phyloP scores from a whole-genome alignment of 2,797 vertebrate species.

The Mormyrops boulengeri region DNA sequence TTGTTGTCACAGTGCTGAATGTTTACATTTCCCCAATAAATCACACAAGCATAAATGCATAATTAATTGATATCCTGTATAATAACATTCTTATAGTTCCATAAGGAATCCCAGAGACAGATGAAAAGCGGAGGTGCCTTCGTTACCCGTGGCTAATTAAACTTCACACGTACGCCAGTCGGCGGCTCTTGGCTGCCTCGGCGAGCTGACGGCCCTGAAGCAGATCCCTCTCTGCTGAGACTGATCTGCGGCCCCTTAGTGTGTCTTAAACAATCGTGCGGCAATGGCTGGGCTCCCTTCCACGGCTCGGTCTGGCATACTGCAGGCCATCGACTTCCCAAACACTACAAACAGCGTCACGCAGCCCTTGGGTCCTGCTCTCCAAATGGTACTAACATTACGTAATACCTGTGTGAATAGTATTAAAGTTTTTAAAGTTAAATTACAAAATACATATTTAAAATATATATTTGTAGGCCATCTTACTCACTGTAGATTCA shows the following conservation, averaged over 20 bases:
- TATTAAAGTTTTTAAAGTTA: neutral
- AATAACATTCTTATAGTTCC: neutral
- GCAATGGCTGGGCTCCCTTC: neutral
- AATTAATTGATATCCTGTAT: neutral
- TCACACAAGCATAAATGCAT: constrained; percentile 1
- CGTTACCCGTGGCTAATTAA: neutral
- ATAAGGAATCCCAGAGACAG: neutral
- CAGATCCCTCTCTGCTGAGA: neutral
- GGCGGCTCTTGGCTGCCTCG: neutral
- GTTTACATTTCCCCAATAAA: neutral
- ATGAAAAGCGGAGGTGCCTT: neutral
- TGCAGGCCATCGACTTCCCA: neutral
- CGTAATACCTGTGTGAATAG: neutral
- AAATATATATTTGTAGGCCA: neutral
- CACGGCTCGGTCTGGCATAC: neutral
- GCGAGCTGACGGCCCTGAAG: neutral
- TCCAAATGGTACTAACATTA: neutral
- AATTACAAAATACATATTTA: neutral
- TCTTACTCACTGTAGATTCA: neutral
- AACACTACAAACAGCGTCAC: neutral
- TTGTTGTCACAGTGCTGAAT: neutral
- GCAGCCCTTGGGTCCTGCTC: neutral
- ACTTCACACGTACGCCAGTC: neutral
- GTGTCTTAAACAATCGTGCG: neutral
- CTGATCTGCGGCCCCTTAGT: neutral